Evolutionary conservation across 2,888 invertebrate genomes (phyloP).

Genomic region (Troides helena): DNA sequence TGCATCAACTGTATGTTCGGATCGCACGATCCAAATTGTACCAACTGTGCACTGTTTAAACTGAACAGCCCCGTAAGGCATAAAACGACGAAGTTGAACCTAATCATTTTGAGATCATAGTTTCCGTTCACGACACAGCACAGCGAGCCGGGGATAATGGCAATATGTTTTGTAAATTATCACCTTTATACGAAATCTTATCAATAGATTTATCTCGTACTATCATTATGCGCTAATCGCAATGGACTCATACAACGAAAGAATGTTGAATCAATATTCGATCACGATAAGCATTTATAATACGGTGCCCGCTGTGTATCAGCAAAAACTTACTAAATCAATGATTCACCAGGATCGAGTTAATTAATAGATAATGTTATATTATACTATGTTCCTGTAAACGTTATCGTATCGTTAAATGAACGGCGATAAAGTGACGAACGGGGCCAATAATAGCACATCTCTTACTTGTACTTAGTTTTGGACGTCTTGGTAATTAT

Average conservation of each 20-base stretch:
- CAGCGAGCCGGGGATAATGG: constrained; percentile 47
- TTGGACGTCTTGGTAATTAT: no score
- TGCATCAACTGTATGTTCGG: constrained; percentile 37
- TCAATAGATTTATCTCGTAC: constrained; percentile 36
- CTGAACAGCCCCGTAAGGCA: constrained; percentile 48
- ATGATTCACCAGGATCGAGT: constrained; percentile 3
- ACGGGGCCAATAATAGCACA: no score
- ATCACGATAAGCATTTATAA: constrained; percentile 2
- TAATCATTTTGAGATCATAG: constrained; percentile 60
- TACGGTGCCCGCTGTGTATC: not conserved
- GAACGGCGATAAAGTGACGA: no score
- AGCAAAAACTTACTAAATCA: not conserved
- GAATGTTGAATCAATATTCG: constrained; percentile 20
- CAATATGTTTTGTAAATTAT: constrained; percentile 45
- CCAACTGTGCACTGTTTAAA: constrained; percentile 52
- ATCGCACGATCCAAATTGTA: constrained; percentile 59
- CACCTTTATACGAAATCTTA: constrained; percentile 56
- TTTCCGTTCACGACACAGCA: constrained; percentile 41
- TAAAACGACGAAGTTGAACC: constrained; percentile 48
- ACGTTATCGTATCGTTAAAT: no score
- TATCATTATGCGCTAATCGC: constrained; percentile 40
- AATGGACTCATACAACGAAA: constrained; percentile 38
- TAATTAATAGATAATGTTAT: not conserved
- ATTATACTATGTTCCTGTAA: not conserved
- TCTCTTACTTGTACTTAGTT: no score